Evolutionary conservation across 2,113 vertebrate species (phyloP).

Genomic region (Brachypteracias leptosomus): DNA sequence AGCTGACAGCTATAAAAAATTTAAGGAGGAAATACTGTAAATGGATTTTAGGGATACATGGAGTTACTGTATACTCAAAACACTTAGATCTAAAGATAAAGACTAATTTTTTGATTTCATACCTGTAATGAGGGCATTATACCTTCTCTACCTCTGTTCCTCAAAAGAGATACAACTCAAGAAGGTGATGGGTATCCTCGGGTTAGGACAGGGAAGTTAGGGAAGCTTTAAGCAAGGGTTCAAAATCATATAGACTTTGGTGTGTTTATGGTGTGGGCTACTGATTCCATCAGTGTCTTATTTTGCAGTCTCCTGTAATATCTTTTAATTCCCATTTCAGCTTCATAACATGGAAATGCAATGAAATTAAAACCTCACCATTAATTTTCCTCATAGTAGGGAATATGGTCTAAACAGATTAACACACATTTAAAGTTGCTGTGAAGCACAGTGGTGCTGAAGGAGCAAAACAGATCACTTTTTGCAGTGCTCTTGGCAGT

Average conservation of each 20-base stretch:
- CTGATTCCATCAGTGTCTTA: neutral
- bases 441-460: neutral
- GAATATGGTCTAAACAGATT: neutral
- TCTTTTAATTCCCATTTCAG: neutral
- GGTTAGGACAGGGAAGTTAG: neutral
- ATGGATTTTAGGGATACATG: neutral
- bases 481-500: neutral
- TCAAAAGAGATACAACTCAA: neutral
- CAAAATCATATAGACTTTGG: neutral
- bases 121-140: neutral
- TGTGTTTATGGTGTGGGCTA: neutral
- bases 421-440: neutral
- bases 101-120: neutral
- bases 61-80: neutral
- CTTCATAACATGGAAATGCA: neutral
- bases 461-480: neutral
- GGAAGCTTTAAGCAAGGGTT: neutral
- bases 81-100: neutral
- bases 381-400: neutral
- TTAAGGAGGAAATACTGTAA: neutral
- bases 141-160: neutral
- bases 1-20: neutral
- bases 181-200: neutral
- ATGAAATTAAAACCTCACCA: neutral
- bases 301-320: neutral